Evolutionary conservation across 2,888 invertebrate species (phyloP).

Genomic region (Lissocephala sabroskyi): DNA sequence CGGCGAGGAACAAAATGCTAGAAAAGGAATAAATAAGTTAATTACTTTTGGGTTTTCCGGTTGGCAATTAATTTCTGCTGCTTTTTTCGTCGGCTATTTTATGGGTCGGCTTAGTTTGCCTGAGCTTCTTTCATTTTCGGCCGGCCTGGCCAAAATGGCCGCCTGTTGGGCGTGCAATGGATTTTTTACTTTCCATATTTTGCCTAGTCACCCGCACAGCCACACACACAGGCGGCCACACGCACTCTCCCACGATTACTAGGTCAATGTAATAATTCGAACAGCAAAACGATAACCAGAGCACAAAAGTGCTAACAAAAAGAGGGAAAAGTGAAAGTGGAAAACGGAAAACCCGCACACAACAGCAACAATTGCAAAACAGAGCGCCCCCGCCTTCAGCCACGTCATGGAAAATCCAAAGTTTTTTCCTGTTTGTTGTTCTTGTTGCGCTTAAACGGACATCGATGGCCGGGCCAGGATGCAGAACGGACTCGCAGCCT

Average conservation of each 20-base stretch:
- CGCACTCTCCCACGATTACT: conserved; percentile 33
- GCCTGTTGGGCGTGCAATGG: conserved; percentile 1
- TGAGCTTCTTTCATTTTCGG: background rate
- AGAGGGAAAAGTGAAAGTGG: conserved; percentile 18
- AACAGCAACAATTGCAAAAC: conserved; percentile 9
- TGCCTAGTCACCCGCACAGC: background rate
- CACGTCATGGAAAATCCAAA: background rate
- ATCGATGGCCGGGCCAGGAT: conserved; percentile 41
- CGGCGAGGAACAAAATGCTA: no score
- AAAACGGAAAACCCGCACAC: conserved; percentile 41
- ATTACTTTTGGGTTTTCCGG: conserved; percentile 29
- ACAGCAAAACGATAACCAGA: conserved; percentile 38
- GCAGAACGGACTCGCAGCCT: conserved; percentile 15
- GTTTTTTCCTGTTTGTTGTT: background rate
- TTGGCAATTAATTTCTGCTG: conserved; percentile 15
- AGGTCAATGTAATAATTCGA: conserved; percentile 60
- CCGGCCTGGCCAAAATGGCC: background rate
- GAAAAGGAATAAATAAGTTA: conserved; percentile 20
- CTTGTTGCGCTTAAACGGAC: conserved; percentile 41
- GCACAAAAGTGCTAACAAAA: conserved; percentile 19
- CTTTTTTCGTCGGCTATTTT: background rate
- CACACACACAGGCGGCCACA: background rate
- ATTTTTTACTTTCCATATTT: background rate
- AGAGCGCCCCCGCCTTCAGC: no score
- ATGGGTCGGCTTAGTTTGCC: background rate